Conservation (phyloP, 2,888 invertebrate species). For the Pristionchus arcanus region DNA sequence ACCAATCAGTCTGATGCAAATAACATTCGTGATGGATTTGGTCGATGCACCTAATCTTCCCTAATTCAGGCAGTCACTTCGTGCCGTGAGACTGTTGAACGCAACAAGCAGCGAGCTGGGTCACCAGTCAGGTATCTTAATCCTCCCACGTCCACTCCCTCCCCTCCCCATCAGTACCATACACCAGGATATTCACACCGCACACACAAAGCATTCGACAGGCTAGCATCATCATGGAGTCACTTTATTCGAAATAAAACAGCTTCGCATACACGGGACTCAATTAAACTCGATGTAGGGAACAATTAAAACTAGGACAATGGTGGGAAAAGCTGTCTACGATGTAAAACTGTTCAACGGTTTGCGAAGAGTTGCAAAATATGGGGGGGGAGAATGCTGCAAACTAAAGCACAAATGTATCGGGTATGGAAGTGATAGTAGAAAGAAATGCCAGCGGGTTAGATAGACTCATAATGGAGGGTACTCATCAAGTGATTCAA, state of each 20-base stretch:
- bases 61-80: conserved; percentile 32
- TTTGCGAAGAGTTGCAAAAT: background rate
- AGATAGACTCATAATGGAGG: background rate
- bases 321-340: conserved; percentile 5
- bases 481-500: background rate
- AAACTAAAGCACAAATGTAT: conserved; percentile 35
- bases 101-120: conserved; percentile 32
- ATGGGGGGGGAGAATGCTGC: conserved; percentile 2
- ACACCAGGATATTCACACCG: conserved; percentile 22
- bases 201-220: background rate
- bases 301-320: conserved; percentile 36
- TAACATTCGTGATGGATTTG: background rate
- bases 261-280: background rate
- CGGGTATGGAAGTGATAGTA: background rate
- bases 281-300: background rate
- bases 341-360: conserved; percentile 17
- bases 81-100: conserved; percentile 40
- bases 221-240: background rate
- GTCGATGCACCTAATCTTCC: background rate
- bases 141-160: background rate
- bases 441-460: conserved; percentile 12
- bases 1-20: conserved; percentile 16
- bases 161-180: background rate
- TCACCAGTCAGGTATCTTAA: conserved; percentile 27
- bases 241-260: conserved; percentile 22